A percentile compares a stretch with the other conserved stretches of the same genome.
phyloP scores from a whole-genome alignment of 2,113 vertebrate species.

The Phyllostomus discolor region DNA sequence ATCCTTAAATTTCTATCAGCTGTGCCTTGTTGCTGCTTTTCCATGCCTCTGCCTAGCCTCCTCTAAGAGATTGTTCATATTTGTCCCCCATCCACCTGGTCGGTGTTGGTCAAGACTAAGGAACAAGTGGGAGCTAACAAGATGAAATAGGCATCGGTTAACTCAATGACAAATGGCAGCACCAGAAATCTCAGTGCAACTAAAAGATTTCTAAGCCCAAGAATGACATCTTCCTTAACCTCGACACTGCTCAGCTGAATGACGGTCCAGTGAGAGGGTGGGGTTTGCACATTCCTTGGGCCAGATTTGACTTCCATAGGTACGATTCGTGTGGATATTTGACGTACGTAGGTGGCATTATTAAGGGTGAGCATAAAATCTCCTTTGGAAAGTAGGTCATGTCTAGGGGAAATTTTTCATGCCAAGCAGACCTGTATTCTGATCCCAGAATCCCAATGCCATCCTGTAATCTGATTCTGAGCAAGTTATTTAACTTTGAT shows the following conservation, averaged over 20 bases:
- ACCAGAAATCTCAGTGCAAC: background rate
- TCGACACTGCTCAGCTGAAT: background rate
- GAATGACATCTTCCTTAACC: background rate
- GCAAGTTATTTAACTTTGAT: background rate
- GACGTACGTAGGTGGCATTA: background rate
- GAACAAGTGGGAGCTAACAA: background rate
- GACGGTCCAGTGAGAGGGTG: background rate
- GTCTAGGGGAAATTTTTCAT: background rate
- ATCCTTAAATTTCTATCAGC: background rate
- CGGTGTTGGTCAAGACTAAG: background rate
- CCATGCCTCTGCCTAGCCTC: background rate
- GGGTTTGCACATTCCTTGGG: background rate
- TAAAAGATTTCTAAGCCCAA: background rate
- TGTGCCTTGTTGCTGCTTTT: background rate
- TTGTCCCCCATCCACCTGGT: background rate
- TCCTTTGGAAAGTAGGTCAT: background rate
- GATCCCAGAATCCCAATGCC: background rate
- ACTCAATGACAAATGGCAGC: background rate
- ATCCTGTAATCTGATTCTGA: background rate
- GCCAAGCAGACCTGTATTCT: background rate
- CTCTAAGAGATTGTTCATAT: background rate
- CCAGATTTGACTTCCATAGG: background rate
- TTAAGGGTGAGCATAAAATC: background rate
- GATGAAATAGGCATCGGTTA: background rate
- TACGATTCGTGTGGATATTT: background rate